phyloP scores from a whole-genome alignment of 2,797 vertebrate species.

The Hapalemur alaotrensis region DNA sequence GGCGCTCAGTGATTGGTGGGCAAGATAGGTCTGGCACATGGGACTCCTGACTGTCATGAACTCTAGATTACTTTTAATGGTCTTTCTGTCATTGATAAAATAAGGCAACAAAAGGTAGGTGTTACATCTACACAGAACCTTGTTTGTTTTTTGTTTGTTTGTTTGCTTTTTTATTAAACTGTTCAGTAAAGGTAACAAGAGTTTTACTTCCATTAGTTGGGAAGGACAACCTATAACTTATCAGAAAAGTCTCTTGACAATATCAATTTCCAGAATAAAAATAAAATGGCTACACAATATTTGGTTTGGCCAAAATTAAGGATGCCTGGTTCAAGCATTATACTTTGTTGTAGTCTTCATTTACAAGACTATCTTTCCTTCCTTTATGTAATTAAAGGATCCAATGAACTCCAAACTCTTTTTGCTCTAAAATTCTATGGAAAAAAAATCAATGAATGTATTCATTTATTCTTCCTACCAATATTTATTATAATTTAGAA shows the following conservation, averaged over 20 bases:
- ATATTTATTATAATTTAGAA: neutral
- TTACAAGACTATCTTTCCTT: neutral
- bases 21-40: neutral
- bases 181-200: neutral
- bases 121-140: too few species aligned
- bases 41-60: neutral
- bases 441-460: neutral
- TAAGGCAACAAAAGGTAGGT: neutral
- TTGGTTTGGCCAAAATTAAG: neutral
- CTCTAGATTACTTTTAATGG: neutral
- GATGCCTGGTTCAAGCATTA: neutral
- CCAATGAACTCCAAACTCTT: neutral
- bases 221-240: neutral
- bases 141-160: too few species aligned
- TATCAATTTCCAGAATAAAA: neutral
- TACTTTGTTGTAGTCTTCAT: neutral
- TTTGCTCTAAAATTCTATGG: neutral
- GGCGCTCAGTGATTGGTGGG: neutral
- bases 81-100: neutral
- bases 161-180: neutral
- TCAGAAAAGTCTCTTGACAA: neutral
- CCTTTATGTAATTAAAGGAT: neutral
- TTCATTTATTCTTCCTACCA: neutral
- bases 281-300: neutral
- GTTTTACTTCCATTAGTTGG: neutral